Conservation (phyloP, 1,140 invertebrate species). For the Drosophila aff. region DNA sequence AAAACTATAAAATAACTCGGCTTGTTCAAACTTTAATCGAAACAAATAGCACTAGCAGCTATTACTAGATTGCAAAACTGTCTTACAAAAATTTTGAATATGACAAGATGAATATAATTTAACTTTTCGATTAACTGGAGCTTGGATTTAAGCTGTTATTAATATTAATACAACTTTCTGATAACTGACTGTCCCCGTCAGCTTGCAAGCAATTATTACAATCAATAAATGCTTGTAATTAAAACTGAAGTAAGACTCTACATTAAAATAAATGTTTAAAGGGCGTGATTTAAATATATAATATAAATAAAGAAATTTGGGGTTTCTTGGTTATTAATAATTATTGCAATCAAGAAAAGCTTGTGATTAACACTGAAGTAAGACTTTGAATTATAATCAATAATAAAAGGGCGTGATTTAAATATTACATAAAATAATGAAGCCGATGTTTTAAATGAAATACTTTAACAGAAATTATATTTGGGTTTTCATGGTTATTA, state of each 20-base stretch:
- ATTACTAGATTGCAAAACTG: too few species aligned
- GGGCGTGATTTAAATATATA: too few species aligned
- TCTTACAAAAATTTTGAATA: not conserved
- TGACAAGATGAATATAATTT: not conserved
- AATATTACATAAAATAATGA: not conserved
- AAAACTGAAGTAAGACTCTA: not conserved
- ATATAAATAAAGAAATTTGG: too few species aligned
- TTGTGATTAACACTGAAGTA: too few species aligned
- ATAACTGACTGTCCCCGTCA: not conserved
- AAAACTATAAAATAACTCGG: not conserved
- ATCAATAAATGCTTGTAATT: not conserved
- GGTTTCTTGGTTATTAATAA: too few species aligned
- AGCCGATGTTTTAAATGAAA: not conserved
- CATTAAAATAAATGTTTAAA: not conserved
- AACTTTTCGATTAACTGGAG: not conserved
- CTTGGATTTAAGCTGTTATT: not conserved
- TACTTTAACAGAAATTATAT: too few species aligned
- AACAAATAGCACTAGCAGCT: not conserved
- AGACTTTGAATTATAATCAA: too few species aligned
- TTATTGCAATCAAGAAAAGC: too few species aligned
- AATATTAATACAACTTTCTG: not conserved
- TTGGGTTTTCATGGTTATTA: not conserved
- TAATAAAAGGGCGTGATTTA: not conserved
- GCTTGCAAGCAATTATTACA: not conserved
- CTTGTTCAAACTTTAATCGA: conserved; percentile 49